Evolutionary conservation across 2,888 invertebrate genomes (phyloP).

Genomic region (Monopis laevigella): DNA sequence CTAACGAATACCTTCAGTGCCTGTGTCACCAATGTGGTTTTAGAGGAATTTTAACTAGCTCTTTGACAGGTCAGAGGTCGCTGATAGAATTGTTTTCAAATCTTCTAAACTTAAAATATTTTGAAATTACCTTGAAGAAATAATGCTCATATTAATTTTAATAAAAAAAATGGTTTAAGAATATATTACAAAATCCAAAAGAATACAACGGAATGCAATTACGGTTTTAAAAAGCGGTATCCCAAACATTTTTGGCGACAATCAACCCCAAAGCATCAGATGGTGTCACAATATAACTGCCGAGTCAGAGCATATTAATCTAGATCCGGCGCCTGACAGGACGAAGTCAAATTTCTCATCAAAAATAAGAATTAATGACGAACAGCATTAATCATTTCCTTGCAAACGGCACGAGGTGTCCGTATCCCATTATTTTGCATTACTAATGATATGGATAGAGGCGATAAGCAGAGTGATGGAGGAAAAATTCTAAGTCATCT

Average conservation of each 20-base stretch:
- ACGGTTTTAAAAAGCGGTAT: constrained; percentile 5
- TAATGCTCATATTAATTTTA: too few species aligned
- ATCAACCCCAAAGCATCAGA: constrained; percentile 12
- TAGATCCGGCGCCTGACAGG: constrained; percentile 62
- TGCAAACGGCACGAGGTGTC: constrained; percentile 66
- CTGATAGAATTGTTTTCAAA: constrained; percentile 2
- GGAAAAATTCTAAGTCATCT: constrained; percentile 50
- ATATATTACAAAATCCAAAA: too few species aligned
- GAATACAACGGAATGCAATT: constrained; percentile 9
- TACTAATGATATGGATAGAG: constrained; percentile 66
- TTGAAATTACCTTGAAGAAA: too few species aligned
- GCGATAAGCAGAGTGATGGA: constrained; percentile 51
- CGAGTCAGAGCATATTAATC: constrained; percentile 64
- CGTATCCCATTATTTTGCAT: constrained; percentile 67
- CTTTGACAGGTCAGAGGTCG: constrained; percentile 34
- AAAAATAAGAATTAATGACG: constrained; percentile 67
- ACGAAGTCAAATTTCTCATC: constrained; percentile 66
- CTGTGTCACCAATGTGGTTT: constrained; percentile 57
- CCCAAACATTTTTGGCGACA: constrained; percentile 14
- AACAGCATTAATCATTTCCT: constrained; percentile 63
- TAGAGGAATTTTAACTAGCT: constrained; percentile 61
- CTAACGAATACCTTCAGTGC: constrained; percentile 50
- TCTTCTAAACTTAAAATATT: too few species aligned
- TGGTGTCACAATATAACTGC: constrained; percentile 44
- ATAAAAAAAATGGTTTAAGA: too few species aligned